Evolutionary conservation across 2,797 vertebrate species (phyloP).

Genomic region (Lepus oiostolus): DNA sequence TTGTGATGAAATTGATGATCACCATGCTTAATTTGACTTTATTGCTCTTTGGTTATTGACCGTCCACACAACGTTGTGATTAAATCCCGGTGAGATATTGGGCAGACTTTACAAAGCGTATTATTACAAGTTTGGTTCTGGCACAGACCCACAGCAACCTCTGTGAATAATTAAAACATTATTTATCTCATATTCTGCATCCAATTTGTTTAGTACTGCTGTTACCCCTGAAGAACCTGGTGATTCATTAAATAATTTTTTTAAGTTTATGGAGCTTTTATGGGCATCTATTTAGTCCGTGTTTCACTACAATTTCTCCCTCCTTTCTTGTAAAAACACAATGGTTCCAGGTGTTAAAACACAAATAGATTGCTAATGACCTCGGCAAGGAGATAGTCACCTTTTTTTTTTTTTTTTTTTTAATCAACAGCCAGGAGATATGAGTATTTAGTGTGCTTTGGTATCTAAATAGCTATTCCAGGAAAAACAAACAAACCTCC

Average conservation of each 20-base stretch:
- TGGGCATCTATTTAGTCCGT: neutral
- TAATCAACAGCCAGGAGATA: neutral
- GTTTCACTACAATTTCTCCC: accelerated
- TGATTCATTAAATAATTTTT: neutral
- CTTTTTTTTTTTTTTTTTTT: neutral
- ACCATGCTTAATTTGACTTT: slow-evolving; percentile 63
- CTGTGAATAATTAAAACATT: slow-evolving; percentile 73
- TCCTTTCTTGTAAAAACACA: neutral
- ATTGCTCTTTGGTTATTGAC: slow-evolving; percentile 61
- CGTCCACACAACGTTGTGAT: slow-evolving; percentile 6
- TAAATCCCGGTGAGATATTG: slow-evolving; percentile 68
- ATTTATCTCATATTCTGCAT: slow-evolving; percentile 54
- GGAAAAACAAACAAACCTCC: neutral
- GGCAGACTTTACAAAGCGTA: slow-evolving; percentile 54
- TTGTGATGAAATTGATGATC: slow-evolving; percentile 44
- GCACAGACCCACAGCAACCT: slow-evolving; percentile 16
- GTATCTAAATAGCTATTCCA: neutral
- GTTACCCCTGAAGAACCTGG: neutral
- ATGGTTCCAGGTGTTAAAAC: neutral
- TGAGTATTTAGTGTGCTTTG: neutral
- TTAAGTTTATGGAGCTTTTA: neutral
- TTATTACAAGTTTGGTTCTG: slow-evolving; percentile 45
- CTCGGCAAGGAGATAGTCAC: neutral
- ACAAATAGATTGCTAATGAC: neutral
- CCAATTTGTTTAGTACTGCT: slow-evolving; percentile 23